phyloP scores from a whole-genome alignment of 2,113 vertebrate species.

The Megaceryle torquata region DNA sequence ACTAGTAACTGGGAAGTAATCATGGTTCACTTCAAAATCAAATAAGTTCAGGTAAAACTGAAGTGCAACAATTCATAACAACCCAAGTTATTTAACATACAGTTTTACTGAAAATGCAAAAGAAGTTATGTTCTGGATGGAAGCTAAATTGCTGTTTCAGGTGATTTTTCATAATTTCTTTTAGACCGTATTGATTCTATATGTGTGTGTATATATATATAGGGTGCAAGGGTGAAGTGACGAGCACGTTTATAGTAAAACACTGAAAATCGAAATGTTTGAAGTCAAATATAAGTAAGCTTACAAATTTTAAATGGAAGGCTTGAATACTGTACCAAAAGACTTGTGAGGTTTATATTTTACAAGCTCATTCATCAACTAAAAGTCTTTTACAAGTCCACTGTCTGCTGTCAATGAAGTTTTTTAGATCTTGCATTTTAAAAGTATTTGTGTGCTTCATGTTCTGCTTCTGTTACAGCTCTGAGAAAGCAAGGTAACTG shows the following conservation, averaged over 20 bases:
- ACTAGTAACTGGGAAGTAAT: not conserved
- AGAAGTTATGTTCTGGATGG: not conserved
- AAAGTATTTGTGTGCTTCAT: not conserved
- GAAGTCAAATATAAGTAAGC: not conserved
- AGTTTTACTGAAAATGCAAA: not conserved
- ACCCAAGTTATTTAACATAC: not conserved
- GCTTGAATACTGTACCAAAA: not conserved
- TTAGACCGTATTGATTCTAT: not conserved
- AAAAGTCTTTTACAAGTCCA: not conserved
- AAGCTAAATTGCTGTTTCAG: not conserved
- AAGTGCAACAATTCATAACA: not conserved
- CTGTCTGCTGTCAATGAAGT: not conserved
- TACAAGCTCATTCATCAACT: not conserved
- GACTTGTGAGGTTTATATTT: not conserved
- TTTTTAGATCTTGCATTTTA: not conserved
- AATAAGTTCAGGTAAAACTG: not conserved
- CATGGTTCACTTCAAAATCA: not conserved
- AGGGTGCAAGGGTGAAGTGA: not conserved
- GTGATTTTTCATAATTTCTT: not conserved
- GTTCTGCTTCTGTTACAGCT: constrained; percentile 28
- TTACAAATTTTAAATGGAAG: not conserved
- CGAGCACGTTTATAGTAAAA: not conserved
- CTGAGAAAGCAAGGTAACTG: not conserved
- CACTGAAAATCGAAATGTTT: not conserved
- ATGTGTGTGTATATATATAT: not conserved